A percentile compares a stretch with the other conserved stretches of the same genome.
Evolutionary conservation across 2,113 vertebrate species (phyloP).

Genomic region (Daubentonia madagascariensis): DNA sequence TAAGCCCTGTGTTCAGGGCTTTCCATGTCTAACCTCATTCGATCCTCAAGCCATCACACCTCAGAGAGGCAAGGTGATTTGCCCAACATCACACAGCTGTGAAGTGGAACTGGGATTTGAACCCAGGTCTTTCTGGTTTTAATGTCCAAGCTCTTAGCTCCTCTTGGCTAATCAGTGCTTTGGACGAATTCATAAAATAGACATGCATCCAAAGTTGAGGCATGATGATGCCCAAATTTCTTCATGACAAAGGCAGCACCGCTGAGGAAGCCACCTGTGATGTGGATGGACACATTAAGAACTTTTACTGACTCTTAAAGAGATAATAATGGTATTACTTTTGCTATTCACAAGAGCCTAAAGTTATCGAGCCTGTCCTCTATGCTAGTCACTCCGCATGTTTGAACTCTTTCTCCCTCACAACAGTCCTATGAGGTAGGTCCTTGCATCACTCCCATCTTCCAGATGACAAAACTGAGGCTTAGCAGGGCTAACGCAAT

Average conservation of each 20-base stretch:
- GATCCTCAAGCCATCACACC: not conserved
- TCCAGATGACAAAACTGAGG: not conserved
- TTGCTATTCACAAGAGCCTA: not conserved
- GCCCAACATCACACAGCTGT: not conserved
- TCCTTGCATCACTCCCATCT: not conserved
- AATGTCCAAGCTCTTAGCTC: not conserved
- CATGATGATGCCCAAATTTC: not conserved
- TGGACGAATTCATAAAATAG: not conserved
- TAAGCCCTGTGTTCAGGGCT: not conserved
- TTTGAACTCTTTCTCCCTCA: not conserved
- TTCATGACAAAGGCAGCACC: not conserved
- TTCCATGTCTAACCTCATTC: not conserved
- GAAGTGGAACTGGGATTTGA: not conserved
- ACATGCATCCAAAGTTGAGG: not conserved
- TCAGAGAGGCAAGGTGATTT: not conserved
- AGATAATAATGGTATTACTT: not conserved
- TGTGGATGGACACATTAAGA: not conserved
- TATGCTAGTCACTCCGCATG: not conserved
- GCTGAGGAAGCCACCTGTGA: not conserved
- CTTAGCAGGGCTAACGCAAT: not conserved
- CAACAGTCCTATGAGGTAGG: not conserved
- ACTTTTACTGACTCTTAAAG: not conserved
- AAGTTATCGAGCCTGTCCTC: not conserved
- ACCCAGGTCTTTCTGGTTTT: not conserved
- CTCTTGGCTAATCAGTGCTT: not conserved